Evolutionary conservation across 2,797 vertebrate species (phyloP), one percentile per base, ranked within the genome.

Genomic region (Chrysocyon brachyurus): DNA sequence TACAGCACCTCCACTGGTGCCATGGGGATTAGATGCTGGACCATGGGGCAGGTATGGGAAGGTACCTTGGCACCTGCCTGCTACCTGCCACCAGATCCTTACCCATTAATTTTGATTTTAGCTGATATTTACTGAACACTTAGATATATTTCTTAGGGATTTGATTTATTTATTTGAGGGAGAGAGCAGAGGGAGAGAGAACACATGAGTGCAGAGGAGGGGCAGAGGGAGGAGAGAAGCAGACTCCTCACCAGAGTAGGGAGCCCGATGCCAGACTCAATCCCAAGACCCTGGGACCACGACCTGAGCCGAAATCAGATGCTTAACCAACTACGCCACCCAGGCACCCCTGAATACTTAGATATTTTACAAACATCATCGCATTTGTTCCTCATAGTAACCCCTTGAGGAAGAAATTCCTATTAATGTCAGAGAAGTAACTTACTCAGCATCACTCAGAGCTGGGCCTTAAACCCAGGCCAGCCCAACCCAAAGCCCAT

Each of bases 301-400:
- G 40, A 46, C 40, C 40, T 46, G 40, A 46, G 40, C 40, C 40
- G 1, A 46, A 46, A 46, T 46, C 40, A 46, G 40, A 46, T 46
- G 40, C 40, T 8, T 46, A 46, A 46, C 40, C 40, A 46, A 46
- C 40, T 46, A 46, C 5, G 7, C 40, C 40, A 46, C 40, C 7
- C 7, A 46, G 40, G 40, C 7, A 46, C 40, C 40, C 40, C 31
- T 28, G 72, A 90, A 59, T 11, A n/a, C 59, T 57, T 54, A 46
- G 21, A 11, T 56, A 17, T 49, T 93, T 81, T 66, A 72, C 68
- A 94, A 79, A 46, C 17, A 83, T 56, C 16, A 28, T 26, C 26
- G 77, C 40, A n/a, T 82, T 89, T 85, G 81, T 28, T 87, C 70
- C 36, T 94, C 64, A 72, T 19, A 36, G 36, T 63, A 90, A 84